A percentile compares a stretch with the other conserved stretches of the same genome.
These are phyloP conservation scores for Drosophila leontia DNA, from an alignment of 1,140 invertebrate species.

Conservation along the genomic window DNA sequence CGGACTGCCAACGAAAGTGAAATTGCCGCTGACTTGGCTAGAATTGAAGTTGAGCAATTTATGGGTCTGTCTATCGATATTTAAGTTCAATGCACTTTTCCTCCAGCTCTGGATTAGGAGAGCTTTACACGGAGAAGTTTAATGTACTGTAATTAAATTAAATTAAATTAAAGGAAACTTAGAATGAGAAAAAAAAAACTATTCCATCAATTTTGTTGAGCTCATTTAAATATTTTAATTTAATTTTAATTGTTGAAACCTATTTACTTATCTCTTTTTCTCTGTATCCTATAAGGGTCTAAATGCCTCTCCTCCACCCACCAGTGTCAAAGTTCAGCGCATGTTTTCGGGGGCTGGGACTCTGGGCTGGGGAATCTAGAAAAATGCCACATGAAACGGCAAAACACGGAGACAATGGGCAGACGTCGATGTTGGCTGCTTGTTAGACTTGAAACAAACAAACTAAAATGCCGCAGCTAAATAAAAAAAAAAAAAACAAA, in stretches of 20 bases:
- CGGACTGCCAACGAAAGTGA: slow-evolving; percentile 69
- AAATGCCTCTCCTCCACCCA: slow-evolving; percentile 13
- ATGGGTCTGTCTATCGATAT: slow-evolving; percentile 54
- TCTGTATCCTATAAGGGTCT: not conserved
- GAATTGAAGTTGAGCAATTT: slow-evolving; percentile 76
- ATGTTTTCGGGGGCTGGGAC: slow-evolving; percentile 60
- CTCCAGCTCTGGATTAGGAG: not conserved
- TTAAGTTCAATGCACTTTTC: slow-evolving; percentile 59
- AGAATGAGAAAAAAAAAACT: not conserved
- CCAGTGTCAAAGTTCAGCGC: slow-evolving; percentile 76
- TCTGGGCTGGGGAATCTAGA: slow-evolving; percentile 73
- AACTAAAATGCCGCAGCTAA: slow-evolving; percentile 69
- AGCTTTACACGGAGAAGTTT: not conserved
- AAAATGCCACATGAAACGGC: slow-evolving; percentile 63
- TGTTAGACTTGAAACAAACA: slow-evolving; percentile 77
- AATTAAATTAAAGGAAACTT: not conserved
- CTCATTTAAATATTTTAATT: not conserved
- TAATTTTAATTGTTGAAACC: not conserved
- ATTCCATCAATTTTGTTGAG: not conserved
- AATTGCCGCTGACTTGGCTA: slow-evolving; percentile 37
- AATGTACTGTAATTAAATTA: not conserved
- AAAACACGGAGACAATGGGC: slow-evolving; percentile 65
- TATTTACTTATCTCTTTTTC: not conserved
- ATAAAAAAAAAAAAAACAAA: slow-evolving; percentile 20
- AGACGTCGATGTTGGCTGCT: slow-evolving; percentile 71